Conservation (phyloP, 1,140 invertebrate species). For the Ceratina japonica region DNA sequence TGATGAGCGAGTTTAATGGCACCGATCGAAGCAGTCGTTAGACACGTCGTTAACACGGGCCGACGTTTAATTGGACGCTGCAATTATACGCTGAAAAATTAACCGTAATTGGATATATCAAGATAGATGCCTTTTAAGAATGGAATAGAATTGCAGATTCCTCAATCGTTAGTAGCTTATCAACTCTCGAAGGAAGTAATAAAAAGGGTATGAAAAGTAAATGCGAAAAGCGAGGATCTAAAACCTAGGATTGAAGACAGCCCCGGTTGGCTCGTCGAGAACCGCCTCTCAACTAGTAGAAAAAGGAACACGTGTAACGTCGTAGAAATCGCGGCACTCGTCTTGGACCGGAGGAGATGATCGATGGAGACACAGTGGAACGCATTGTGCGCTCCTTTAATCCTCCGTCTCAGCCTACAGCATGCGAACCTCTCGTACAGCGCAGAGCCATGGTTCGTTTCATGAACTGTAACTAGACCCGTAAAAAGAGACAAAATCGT, state of each 20-base stretch:
- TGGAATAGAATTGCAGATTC: not conserved
- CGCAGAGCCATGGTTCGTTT: constrained; percentile 22
- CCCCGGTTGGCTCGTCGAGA: too few relatives aligned
- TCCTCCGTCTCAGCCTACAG: constrained; percentile 3
- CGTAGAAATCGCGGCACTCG: constrained; percentile 2
- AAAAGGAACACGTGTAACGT: not conserved
- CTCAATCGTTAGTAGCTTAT: too few relatives aligned
- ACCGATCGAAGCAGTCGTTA: not conserved
- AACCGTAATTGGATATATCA: not conserved
- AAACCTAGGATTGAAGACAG: too few relatives aligned
- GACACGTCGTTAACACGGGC: not conserved
- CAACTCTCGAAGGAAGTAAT: not conserved
- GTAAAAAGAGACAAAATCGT: constrained; percentile 22
- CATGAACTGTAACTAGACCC: constrained; percentile 22
- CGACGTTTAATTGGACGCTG: not conserved
- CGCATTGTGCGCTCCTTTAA: constrained; percentile 49
- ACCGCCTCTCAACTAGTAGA: not conserved
- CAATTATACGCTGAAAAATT: not conserved
- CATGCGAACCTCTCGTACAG: constrained; percentile 1
- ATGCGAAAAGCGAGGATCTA: too few relatives aligned
- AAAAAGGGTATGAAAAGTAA: too few relatives aligned
- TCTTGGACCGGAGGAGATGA: constrained; percentile 34
- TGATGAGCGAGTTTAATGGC: not conserved
- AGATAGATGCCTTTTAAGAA: not conserved
- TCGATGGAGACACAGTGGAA: constrained; percentile 38